Percentiles rank a stretch among this genome's conserved stretches.
Conservation (phyloP, 2,797 vertebrate genomes). For the Pseudochromis fuscus region DNA sequence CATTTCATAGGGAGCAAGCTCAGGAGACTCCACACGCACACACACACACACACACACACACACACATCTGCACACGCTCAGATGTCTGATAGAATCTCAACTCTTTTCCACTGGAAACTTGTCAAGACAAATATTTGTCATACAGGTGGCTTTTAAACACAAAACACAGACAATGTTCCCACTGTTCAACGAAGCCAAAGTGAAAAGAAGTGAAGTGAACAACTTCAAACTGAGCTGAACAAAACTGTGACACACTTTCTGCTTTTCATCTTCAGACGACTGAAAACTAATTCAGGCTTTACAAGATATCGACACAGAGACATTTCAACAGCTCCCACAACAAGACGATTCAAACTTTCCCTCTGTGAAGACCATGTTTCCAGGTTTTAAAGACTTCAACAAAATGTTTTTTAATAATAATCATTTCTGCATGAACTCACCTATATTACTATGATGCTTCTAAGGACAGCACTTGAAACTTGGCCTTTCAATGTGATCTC, state of each 20-base stretch:
- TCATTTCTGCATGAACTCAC: neutral
- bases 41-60: constrained; percentile 2
- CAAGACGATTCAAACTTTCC: neutral
- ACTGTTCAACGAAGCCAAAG: neutral
- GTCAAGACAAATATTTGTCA: neutral
- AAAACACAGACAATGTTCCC: neutral
- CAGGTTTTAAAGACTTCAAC: neutral
- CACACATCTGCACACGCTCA: neutral
- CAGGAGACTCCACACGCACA: neutral
- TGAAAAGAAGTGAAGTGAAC: too few relatives aligned
- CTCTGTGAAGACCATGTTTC: neutral
- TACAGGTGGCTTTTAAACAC: neutral
- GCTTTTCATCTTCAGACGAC: neutral
- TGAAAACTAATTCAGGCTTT: constrained; percentile 2
- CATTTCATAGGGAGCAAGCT: constrained; percentile 34
- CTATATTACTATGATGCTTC: neutral
- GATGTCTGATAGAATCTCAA: neutral
- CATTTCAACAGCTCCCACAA: neutral
- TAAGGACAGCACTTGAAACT: too few relatives aligned
- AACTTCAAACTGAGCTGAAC: neutral
- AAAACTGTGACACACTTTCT: neutral
- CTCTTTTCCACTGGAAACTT: neutral
- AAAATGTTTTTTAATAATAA: neutral
- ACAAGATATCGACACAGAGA: neutral
- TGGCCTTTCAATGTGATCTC: too few relatives aligned